phyloP scores from a whole-genome alignment of 2,888 invertebrate genomes.

The Zonitis immaculata region DNA sequence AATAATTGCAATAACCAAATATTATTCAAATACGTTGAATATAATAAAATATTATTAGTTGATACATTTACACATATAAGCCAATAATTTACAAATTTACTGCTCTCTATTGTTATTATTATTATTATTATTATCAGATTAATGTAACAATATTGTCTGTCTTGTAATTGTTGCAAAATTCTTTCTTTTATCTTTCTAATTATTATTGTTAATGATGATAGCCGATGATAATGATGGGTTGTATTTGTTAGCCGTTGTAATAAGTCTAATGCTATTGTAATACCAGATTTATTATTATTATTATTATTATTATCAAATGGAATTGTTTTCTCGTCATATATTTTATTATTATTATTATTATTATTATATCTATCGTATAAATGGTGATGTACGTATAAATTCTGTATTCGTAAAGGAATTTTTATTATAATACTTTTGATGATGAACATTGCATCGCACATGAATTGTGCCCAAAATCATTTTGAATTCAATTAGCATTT shows the following conservation, averaged over 20 bases:
- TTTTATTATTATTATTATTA: background rate
- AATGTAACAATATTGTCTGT: conserved; percentile 4
- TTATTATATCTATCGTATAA: conserved; percentile 37
- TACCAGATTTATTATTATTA: conserved; percentile 11
- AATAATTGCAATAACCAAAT: background rate
- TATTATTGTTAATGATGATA: background rate
- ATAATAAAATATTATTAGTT: conserved; percentile 2
- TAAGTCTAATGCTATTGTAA: conserved; percentile 22
- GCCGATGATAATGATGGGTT: background rate
- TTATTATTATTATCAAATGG: conserved; percentile 13
- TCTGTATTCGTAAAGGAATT: conserved; percentile 38
- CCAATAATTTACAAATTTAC: conserved; percentile 3
- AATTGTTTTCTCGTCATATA: conserved; percentile 26
- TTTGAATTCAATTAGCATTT: conserved; percentile 26
- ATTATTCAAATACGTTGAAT: background rate
- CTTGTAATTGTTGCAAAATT: background rate
- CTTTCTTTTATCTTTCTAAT: background rate
- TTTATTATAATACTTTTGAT: conserved; percentile 35
- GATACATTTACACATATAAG: conserved; percentile 6
- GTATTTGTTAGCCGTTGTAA: conserved; percentile 2
- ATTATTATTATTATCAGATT: too few species aligned
- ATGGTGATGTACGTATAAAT: conserved; percentile 38
- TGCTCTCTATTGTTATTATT: too few species aligned
- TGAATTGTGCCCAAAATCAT: conserved; percentile 37
- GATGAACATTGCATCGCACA: conserved; percentile 42